Percentiles rank a stretch among this genome's conserved stretches.
Evolutionary conservation across 1,140 invertebrate species (phyloP).

Genomic region (Pachyrhynchus sulphureomaculatus): DNA sequence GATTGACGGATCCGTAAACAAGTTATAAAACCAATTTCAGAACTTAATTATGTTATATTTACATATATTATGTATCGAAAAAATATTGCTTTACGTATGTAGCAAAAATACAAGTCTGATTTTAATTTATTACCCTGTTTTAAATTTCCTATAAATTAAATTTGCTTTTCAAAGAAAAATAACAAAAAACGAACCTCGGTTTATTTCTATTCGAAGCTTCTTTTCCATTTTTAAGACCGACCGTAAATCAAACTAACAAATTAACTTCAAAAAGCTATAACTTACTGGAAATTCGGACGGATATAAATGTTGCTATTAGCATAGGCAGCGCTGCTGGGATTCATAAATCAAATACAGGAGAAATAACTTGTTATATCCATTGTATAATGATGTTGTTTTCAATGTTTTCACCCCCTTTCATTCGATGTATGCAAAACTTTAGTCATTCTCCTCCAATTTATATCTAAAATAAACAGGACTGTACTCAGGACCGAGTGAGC

Average conservation of each 20-base stretch:
- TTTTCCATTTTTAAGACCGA: constrained; percentile 35
- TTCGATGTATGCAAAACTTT: constrained; percentile 47
- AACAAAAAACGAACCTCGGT: constrained; percentile 3
- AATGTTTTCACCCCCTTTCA: constrained; percentile 42
- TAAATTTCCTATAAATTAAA: constrained; percentile 18
- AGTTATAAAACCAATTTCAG: too few relatives aligned
- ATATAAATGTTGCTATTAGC: constrained; percentile 53
- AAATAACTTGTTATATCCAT: constrained; percentile 53
- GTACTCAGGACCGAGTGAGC: constrained; percentile 8
- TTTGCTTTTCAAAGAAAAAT: constrained; percentile 2
- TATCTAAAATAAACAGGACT: constrained; percentile 23
- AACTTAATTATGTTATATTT: too few relatives aligned
- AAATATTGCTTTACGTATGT: too few relatives aligned
- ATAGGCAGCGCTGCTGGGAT: constrained; percentile 50
- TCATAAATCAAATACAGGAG: constrained; percentile 52
- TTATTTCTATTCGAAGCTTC: constrained; percentile 33
- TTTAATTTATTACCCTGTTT: too few relatives aligned
- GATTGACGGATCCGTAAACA: too few relatives aligned
- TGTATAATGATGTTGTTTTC: constrained; percentile 53
- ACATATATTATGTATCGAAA: too few relatives aligned
- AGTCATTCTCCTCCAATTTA: constrained; percentile 39
- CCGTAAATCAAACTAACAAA: constrained; percentile 53
- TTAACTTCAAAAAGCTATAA: constrained; percentile 52
- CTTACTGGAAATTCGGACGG: constrained; percentile 47
- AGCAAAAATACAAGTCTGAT: too few relatives aligned